These are phyloP conservation scores for Eulemur rufifrons DNA, from an alignment of 2,113 vertebrate genomes.

Conservation along the genomic window DNA sequence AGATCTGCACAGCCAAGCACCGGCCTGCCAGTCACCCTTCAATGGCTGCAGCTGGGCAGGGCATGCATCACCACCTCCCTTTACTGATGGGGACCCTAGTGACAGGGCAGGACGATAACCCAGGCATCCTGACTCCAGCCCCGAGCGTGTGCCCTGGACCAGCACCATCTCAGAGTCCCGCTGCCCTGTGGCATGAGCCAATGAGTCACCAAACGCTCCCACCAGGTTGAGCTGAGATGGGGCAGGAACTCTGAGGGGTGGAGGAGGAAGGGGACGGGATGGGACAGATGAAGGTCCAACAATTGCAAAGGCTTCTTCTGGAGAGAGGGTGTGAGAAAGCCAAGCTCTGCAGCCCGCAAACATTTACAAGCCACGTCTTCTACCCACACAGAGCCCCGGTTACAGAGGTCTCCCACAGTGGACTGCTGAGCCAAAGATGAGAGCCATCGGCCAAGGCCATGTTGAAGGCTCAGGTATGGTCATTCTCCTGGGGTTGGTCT, in stretches of 20 bases:
- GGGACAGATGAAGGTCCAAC: not conserved
- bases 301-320: not conserved
- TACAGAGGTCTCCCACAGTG: accelerated
- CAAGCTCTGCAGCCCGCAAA: not conserved
- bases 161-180: not conserved
- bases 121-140: not conserved
- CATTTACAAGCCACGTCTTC: not conserved
- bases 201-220: accelerated
- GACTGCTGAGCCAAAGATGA: not conserved
- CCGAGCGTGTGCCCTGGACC: accelerated
- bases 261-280: not conserved
- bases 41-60: not conserved
- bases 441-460: not conserved
- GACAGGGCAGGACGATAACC: not conserved
- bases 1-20: not conserved
- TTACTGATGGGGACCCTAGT: not conserved
- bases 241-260: not conserved
- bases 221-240: not conserved
- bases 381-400: not conserved
- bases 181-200: not conserved
- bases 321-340: not conserved
- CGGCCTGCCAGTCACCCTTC: not conserved
- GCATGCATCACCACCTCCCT: accelerated
- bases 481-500: not conserved
- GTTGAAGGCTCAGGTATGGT: not conserved